phyloP scores from a whole-genome alignment of 2,888 invertebrate genomes.

The Shargacucullia verbasci region DNA sequence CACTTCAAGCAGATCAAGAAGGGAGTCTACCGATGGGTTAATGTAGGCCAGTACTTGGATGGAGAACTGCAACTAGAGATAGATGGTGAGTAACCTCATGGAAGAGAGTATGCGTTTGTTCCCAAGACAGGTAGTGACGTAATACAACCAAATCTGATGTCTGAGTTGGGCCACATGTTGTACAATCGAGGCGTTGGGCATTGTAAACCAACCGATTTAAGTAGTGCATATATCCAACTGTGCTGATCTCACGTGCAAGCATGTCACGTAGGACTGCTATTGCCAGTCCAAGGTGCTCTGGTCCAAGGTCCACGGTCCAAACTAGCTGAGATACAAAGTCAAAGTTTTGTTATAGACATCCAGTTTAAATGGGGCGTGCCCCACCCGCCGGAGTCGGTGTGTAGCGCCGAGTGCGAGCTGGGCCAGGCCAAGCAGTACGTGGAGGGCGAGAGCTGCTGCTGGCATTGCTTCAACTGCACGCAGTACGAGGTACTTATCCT shows the following conservation, averaged over 20 bases:
- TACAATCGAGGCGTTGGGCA: too few species aligned
- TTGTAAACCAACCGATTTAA: too few species aligned
- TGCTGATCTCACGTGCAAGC: too few species aligned
- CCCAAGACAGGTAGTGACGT: too few species aligned
- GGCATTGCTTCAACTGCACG: constrained; percentile 94
- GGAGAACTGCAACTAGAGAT: constrained; percentile 94
- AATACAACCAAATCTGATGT: too few species aligned
- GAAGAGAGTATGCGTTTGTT: too few species aligned
- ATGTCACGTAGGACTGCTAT: too few species aligned
- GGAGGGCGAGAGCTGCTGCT: constrained; percentile 97
- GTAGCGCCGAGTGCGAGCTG: constrained; percentile 95
- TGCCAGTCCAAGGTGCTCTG: too few species aligned
- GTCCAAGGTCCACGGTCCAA: too few species aligned
- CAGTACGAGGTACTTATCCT: constrained; percentile 76
- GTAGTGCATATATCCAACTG: too few species aligned
- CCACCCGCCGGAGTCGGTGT: constrained; percentile 95
- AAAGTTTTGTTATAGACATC: constrained; percentile 90
- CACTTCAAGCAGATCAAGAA: constrained; percentile 95
- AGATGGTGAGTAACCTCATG: constrained; percentile 89
- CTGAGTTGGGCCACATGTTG: too few species aligned
- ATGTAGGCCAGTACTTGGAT: constrained; percentile 96
- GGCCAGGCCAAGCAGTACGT: constrained; percentile 98
- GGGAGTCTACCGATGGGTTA: constrained; percentile 94
- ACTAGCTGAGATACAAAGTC: too few species aligned
- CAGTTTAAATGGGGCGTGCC: constrained; percentile 95